These are phyloP conservation scores for Holacanthella duospinosa DNA, from an alignment of 2,888 invertebrate species.

Conservation along the genomic window DNA sequence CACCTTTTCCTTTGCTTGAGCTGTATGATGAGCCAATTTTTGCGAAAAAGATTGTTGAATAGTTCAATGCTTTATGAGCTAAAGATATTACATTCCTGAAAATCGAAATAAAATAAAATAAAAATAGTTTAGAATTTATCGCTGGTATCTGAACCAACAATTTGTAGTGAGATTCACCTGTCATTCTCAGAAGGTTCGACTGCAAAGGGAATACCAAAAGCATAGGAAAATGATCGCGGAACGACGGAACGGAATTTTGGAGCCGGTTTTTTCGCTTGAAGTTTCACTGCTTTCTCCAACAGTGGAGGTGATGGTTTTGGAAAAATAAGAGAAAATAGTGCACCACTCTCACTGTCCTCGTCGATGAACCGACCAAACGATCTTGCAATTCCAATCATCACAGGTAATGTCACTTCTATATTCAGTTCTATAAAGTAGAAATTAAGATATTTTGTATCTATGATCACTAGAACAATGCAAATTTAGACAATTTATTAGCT, in stretches of 20 bases:
- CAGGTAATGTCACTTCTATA: constrained; percentile 63
- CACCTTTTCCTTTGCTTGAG: constrained; percentile 28
- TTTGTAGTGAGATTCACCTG: no score
- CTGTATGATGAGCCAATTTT: constrained; percentile 34
- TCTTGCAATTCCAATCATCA: constrained; percentile 74
- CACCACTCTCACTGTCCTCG: constrained; percentile 48
- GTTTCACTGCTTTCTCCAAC: constrained; percentile 29
- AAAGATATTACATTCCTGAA: background rate
- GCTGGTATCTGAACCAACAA: no score
- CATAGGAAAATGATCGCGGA: constrained; percentile 69
- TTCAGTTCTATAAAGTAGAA: constrained; percentile 21
- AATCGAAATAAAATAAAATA: no score
- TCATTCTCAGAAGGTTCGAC: no score
- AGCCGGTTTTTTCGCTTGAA: constrained; percentile 22
- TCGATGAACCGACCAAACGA: constrained; percentile 77
- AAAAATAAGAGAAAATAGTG: constrained; percentile 72
- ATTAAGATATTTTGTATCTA: background rate
- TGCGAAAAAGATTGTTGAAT: constrained; percentile 32
- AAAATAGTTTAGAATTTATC: background rate
- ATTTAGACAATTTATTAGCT: background rate
- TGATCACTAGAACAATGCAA: background rate
- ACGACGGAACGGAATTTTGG: constrained; percentile 62
- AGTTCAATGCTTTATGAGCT: constrained; percentile 19
- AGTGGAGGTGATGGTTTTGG: constrained; percentile 61
- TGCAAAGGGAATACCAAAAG: constrained; percentile 33